Evolutionary conservation across 2,888 invertebrate genomes (phyloP).

Genomic region (Oxytorus armatus): DNA sequence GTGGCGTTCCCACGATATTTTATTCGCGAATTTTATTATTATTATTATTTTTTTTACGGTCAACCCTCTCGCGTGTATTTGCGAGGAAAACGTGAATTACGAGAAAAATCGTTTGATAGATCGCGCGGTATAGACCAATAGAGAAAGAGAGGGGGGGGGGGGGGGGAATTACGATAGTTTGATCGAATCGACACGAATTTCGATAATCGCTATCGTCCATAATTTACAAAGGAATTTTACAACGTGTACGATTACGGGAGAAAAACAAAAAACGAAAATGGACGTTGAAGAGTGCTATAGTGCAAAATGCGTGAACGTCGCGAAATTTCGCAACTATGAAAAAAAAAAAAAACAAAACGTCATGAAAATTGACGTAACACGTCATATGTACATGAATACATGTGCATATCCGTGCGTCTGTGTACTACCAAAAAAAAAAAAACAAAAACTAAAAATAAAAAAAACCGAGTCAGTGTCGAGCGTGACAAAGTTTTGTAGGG

Average conservation of each 20-base stretch:
- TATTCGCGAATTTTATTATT: slow-evolving; percentile 32
- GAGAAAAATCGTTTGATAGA: slow-evolving; percentile 1
- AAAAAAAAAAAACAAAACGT: slow-evolving; percentile 18
- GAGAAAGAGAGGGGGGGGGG: too few species aligned
- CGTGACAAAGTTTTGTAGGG: slow-evolving; percentile 57
- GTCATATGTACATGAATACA: slow-evolving; percentile 16
- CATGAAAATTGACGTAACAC: slow-evolving; percentile 23
- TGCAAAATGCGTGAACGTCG: slow-evolving; percentile 26
- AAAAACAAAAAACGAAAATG: slow-evolving; percentile 17
- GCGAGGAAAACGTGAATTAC: slow-evolving; percentile 4
- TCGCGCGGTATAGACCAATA: too few species aligned
- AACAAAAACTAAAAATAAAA: slow-evolving; percentile 27
- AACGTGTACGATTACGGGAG: slow-evolving; percentile 12
- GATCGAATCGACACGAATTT: neutral
- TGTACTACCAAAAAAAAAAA: slow-evolving; percentile 61
- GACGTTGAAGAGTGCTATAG: slow-evolving; percentile 20
- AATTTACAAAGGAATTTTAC: slow-evolving; percentile 23
- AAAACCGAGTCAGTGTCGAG: slow-evolving; percentile 52
- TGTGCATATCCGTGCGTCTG: slow-evolving; percentile 21
- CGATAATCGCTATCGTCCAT: slow-evolving; percentile 12
- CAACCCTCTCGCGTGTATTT: slow-evolving; percentile 2
- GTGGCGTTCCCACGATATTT: slow-evolving; percentile 71
- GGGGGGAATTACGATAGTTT: neutral
- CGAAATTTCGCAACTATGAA: slow-evolving; percentile 17
- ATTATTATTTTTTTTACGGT: slow-evolving; percentile 22